Evolutionary conservation across 2,113 vertebrate species (phyloP).

Genomic region (Panurus biarmicus): DNA sequence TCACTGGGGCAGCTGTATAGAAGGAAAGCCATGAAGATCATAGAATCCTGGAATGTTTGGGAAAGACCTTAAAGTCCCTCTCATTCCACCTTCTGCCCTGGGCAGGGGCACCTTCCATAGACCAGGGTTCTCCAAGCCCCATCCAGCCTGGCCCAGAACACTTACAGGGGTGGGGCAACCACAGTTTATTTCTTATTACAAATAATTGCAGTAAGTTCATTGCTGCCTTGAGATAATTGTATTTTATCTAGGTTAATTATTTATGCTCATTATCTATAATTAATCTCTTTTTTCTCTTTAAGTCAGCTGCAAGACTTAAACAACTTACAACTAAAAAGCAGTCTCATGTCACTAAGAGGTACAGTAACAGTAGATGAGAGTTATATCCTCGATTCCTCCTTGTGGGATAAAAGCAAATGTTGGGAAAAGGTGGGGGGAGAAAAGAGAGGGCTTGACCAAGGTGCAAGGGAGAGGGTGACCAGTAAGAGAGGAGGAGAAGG

Average conservation of each 20-base stretch:
- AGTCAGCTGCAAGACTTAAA: slow-evolving; percentile 70
- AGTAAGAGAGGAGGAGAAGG: not conserved
- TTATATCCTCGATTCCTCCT: not conserved
- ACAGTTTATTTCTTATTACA: not conserved
- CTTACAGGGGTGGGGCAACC: not conserved
- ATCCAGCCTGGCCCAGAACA: not conserved
- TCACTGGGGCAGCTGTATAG: not conserved
- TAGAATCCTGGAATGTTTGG: not conserved
- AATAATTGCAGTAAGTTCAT: not conserved
- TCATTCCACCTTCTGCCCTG: not conserved
- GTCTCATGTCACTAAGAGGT: slow-evolving; percentile 60
- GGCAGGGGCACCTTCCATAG: not conserved
- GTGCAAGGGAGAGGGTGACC: not conserved
- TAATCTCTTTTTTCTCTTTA: slow-evolving; percentile 3
- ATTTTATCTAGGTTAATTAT: not conserved
- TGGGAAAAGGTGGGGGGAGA: not conserved
- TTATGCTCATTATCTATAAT: not conserved
- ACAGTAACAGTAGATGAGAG: not conserved
- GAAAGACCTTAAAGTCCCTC: not conserved
- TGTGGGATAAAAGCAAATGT: not conserved
- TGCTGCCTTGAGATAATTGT: not conserved
- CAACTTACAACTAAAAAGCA: slow-evolving; percentile 33
- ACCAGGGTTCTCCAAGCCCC: not conserved
- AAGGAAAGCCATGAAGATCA: not conserved
- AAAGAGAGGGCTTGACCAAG: not conserved